phyloP scores from a whole-genome alignment of 1,140 invertebrate genomes.

The Drosophila pseudoananassae region DNA sequence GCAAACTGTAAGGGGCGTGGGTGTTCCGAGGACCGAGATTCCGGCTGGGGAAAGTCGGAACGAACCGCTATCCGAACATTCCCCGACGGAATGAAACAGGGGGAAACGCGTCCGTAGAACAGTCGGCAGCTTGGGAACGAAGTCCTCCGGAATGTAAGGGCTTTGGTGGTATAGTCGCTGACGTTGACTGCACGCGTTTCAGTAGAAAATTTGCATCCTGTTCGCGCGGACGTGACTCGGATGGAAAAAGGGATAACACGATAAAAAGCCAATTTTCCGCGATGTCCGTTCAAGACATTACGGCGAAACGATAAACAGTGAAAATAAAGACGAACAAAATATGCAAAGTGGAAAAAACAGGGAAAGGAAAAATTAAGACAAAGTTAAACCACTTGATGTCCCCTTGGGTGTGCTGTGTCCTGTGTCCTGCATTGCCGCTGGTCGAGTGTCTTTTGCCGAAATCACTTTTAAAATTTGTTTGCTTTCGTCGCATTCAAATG shows the following conservation, averaged over 20 bases:
- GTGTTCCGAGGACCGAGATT: slow-evolving; percentile 14
- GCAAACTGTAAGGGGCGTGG: slow-evolving; percentile 12
- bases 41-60: slow-evolving; percentile 22
- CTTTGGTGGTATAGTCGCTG: slow-evolving; percentile 41
- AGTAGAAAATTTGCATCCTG: slow-evolving; percentile 78
- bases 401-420: slow-evolving; percentile 38
- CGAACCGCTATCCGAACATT: slow-evolving; percentile 9
- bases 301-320: slow-evolving; percentile 4
- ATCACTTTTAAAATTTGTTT: slow-evolving; percentile 73
- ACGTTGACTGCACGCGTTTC: slow-evolving; percentile 41
- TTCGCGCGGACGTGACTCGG: slow-evolving; percentile 66
- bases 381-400: slow-evolving; percentile 58
- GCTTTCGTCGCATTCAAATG: slow-evolving; percentile 53
- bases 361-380: slow-evolving; percentile 47
- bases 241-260: slow-evolving; percentile 14
- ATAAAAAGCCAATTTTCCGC: slow-evolving; percentile 54
- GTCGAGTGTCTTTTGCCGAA: slow-evolving; percentile 60
- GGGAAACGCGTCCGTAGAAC: slow-evolving; percentile 17
- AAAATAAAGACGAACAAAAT: slow-evolving; percentile 23
- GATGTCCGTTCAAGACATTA: slow-evolving; percentile 25
- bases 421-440: slow-evolving; percentile 24
- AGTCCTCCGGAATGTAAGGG: slow-evolving; percentile 18
- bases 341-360: slow-evolving; percentile 19
- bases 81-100: slow-evolving; percentile 36
- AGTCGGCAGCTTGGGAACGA: slow-evolving; percentile 8